Base-by-base conservation (phyloP, 1,140 invertebrate species). In the Nasonia longicornis region DNA sequence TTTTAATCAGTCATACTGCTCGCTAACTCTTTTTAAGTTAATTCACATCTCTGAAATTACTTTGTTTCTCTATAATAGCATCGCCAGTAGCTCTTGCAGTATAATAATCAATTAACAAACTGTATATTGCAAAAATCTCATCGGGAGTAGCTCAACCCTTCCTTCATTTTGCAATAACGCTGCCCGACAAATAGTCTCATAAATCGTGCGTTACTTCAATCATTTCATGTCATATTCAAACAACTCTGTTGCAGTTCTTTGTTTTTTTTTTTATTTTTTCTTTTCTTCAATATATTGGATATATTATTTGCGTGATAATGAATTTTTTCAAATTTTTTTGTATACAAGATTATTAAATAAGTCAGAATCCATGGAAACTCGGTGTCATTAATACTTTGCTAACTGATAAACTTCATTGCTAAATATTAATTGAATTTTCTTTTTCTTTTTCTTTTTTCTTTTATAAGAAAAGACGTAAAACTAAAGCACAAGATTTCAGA, bases 351-450 rank as follows among this genome's bases (percentile, higher is more conserved):
- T 79, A 79, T 31, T 73, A 79, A 79, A 73, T 35, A 79, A 79
- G 64, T 73, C 22, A 66, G 26, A n/a, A 35, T 63, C 63, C 12
- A 38, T 4, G 7, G n/a, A 45, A 73, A 45, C 22, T 22, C 58
- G 35, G 78, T 79, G 78, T 79, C 78, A 79, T 79, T 73, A 79
- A 73, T 73, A 79, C 35, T 73, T 79, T 79, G 78, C 35, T 73
- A 66, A 58, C 70, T n/a, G n/a, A 73, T 66, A 11, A n/a, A 42
- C 72, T 52, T 58, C 14, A 72, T 16, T 16, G 26, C 31, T 0
- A 67, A 67, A 67, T 29, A 31, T 67, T 2, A 67, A 67, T 58
- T n/a, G 1, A 48, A 48, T 22, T 22, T 22, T 26, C 4, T 64
- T 67, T 29, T 67, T 29, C 10, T 67, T 12, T 22, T 22, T 22